Percentiles rank a stretch among this genome's conserved stretches.
Evolutionary conservation across 2,888 invertebrate genomes (phyloP).

Genomic region (Spialia ferax): DNA sequence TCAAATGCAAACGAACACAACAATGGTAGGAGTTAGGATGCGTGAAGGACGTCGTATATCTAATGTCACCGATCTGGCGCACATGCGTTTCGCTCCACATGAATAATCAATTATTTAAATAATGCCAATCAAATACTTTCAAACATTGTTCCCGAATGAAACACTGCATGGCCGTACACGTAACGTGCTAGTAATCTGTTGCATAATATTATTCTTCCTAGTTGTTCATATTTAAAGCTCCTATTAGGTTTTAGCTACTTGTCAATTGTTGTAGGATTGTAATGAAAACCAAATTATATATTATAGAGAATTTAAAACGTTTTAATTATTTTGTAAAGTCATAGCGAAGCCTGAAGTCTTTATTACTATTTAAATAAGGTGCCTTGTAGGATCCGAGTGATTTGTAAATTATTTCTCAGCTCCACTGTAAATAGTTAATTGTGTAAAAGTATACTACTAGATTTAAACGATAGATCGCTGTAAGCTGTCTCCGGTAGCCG

Average conservation of each 20-base stretch:
- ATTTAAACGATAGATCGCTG: slow-evolving; percentile 73
- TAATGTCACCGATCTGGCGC: slow-evolving; percentile 78
- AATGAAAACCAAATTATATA: slow-evolving; percentile 86
- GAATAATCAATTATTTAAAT: slow-evolving; percentile 86
- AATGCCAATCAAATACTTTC: slow-evolving; percentile 63
- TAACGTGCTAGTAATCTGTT: slow-evolving; percentile 78
- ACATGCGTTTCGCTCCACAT: slow-evolving; percentile 81
- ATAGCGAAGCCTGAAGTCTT: slow-evolving; percentile 84
- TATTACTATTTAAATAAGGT: slow-evolving; percentile 83
- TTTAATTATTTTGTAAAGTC: slow-evolving; percentile 85
- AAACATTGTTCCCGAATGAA: slow-evolving; percentile 72
- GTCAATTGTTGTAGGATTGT: slow-evolving; percentile 83
- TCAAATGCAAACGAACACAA: slow-evolving; percentile 82
- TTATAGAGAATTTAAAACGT: slow-evolving; percentile 84
- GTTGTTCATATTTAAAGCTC: slow-evolving; percentile 85
- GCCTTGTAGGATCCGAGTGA: slow-evolving; percentile 81
- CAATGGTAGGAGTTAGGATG: slow-evolving; percentile 85
- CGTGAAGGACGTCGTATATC: slow-evolving; percentile 85
- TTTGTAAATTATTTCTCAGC: slow-evolving; percentile 83
- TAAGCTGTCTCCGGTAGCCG: slow-evolving; percentile 73
- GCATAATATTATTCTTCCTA: slow-evolving; percentile 84
- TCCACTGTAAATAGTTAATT: slow-evolving; percentile 82
- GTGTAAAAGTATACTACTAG: slow-evolving; percentile 84
- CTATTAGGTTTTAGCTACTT: slow-evolving; percentile 83
- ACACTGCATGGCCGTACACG: slow-evolving; percentile 63